phyloP scores from a whole-genome alignment of 1,140 invertebrate species.

The Oppia nitens region DNA sequence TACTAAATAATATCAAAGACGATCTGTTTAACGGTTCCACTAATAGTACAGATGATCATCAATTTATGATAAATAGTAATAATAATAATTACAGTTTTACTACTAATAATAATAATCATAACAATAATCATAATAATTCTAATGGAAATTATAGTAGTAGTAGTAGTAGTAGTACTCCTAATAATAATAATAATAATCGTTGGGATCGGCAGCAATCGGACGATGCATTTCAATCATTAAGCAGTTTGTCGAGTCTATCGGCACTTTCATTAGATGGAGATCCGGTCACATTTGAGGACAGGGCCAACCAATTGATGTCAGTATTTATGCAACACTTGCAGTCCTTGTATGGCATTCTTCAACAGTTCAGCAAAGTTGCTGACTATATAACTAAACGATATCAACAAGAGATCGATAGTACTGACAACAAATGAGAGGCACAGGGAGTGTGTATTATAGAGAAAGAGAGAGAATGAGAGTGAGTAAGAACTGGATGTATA shows the following conservation, averaged over 20 bases:
- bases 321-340: slow-evolving; percentile 6
- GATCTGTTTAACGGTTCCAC: slow-evolving; percentile 8
- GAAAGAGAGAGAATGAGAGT: too few species aligned
- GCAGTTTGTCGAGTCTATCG: background rate
- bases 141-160: too few species aligned
- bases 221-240: background rate
- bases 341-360: slow-evolving; percentile 7
- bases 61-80: too few species aligned
- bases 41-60: background rate
- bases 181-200: background rate
- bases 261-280: background rate
- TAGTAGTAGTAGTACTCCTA: too few species aligned
- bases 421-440: too few species aligned
- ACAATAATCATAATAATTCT: too few species aligned
- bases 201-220: background rate
- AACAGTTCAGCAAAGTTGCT: slow-evolving; percentile 2
- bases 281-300: background rate
- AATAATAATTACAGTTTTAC: too few species aligned
- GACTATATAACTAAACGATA: slow-evolving; percentile 8
- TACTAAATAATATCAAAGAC: slow-evolving; percentile 10
- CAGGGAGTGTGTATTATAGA: too few species aligned
- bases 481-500: too few species aligned
- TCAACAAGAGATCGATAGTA: slow-evolving; percentile 6
- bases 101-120: too few species aligned
- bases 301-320: background rate